These are phyloP conservation scores for Planococcus citri DNA, from an alignment of 1,140 invertebrate species.

Conservation along the genomic window DNA sequence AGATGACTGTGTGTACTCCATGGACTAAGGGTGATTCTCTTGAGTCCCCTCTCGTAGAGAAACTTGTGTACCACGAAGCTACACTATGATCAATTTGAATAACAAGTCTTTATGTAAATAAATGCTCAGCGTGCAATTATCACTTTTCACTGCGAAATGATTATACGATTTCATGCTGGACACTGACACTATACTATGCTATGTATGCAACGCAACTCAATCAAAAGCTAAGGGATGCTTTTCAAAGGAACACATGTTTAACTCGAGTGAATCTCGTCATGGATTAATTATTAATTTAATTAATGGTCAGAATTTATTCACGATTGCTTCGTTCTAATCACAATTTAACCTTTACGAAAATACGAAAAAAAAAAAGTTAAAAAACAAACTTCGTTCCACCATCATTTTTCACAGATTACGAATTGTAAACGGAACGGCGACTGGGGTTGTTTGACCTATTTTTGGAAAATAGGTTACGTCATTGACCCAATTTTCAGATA, in stretches of 20 bases:
- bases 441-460: too few species aligned
- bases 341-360: conserved; percentile 4
- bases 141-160: neutral
- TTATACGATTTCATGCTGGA: neutral
- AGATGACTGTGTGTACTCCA: too few species aligned
- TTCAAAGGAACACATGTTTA: neutral
- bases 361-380: neutral
- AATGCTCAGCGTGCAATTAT: neutral
- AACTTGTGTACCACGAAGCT: neutral
- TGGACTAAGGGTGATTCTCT: too few species aligned
- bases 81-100: neutral
- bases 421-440: neutral
- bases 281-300: neutral
- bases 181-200: neutral
- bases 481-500: too few species aligned
- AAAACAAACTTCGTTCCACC: conserved; percentile 2
- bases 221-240: too few species aligned
- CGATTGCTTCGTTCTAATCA: neutral
- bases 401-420: conserved; percentile 7
- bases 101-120: neutral
- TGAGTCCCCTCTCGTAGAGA: too few species aligned
- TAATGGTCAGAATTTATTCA: too few species aligned
- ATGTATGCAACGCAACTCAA: too few species aligned
- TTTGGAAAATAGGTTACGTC: too few species aligned
- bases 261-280: neutral